Conservation (phyloP, 1,140 invertebrate species). For the Panagrolaimus sp. region DNA sequence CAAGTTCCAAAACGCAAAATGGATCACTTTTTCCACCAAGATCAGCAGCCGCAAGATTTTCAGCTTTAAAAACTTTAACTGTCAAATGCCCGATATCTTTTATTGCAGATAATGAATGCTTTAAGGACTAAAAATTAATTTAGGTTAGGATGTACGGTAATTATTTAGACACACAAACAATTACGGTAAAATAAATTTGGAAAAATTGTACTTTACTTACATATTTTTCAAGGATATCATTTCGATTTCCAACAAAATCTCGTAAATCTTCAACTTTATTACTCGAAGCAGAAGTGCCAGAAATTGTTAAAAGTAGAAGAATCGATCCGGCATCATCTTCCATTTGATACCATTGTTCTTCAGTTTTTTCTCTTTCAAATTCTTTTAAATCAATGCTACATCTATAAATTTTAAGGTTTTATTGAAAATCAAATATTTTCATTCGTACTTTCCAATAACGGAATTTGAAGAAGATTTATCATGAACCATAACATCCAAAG, state of each 20-base stretch:
- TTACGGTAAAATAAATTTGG: not conserved
- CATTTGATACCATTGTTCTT: constrained; percentile 77
- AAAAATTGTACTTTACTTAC: constrained; percentile 63
- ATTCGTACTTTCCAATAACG: constrained; percentile 73
- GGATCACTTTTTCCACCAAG: constrained; percentile 82
- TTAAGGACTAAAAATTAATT: constrained; percentile 64
- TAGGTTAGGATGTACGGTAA: no score
- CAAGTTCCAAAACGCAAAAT: constrained; percentile 90
- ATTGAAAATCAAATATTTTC: constrained; percentile 20
- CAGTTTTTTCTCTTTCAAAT: constrained; percentile 81
- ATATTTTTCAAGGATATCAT: constrained; percentile 68
- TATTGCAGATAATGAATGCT: constrained; percentile 71
- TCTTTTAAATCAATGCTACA: constrained; percentile 77
- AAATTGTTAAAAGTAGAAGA: constrained; percentile 83
- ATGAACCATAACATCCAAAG: constrained; percentile 81
- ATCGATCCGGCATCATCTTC: constrained; percentile 83
- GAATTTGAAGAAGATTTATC: constrained; percentile 77
- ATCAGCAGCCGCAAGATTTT: constrained; percentile 81
- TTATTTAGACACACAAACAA: no score
- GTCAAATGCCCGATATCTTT: constrained; percentile 80
- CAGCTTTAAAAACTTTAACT: constrained; percentile 80
- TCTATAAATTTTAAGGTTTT: constrained; percentile 65
- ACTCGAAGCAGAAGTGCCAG: constrained; percentile 72
- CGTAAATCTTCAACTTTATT: constrained; percentile 41
- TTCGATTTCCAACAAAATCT: constrained; percentile 61